Percentiles rank a stretch among this genome's conserved stretches.
Conservation (phyloP, 2,113 vertebrate species). For the Oreotrochilus melanogaster region DNA sequence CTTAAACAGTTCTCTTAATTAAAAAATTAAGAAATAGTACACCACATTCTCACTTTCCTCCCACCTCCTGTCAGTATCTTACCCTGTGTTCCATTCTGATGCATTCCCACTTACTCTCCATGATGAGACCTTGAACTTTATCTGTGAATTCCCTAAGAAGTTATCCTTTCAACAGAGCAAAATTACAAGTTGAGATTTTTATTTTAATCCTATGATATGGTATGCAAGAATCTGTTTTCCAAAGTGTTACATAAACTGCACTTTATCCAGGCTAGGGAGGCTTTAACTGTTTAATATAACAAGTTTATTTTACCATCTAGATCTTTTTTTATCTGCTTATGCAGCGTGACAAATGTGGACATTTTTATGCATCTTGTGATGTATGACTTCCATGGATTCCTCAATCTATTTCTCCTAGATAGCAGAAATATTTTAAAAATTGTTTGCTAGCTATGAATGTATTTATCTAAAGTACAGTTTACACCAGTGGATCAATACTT, state of each 20-base stretch:
- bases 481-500: constrained; percentile 65
- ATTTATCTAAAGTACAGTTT: background rate
- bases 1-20: background rate
- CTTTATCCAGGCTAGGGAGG: background rate
- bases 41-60: background rate
- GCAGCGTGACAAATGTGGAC: background rate
- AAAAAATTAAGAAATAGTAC: background rate
- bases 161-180: background rate
- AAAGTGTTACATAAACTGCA: background rate
- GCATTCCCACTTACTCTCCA: background rate
- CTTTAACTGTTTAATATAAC: background rate
- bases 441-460: background rate
- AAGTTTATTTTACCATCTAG: background rate
- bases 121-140: background rate
- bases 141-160: background rate
- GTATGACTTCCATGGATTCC: background rate
- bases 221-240: background rate
- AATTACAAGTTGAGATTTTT: background rate
- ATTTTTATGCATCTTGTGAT: background rate
- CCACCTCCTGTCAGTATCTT: background rate
- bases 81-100: background rate
- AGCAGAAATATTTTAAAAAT: background rate
- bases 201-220: background rate
- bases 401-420: background rate
- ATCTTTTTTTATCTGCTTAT: background rate